Conservation (phyloP, 2,888 invertebrate species). For the Serrognathus titanus region DNA sequence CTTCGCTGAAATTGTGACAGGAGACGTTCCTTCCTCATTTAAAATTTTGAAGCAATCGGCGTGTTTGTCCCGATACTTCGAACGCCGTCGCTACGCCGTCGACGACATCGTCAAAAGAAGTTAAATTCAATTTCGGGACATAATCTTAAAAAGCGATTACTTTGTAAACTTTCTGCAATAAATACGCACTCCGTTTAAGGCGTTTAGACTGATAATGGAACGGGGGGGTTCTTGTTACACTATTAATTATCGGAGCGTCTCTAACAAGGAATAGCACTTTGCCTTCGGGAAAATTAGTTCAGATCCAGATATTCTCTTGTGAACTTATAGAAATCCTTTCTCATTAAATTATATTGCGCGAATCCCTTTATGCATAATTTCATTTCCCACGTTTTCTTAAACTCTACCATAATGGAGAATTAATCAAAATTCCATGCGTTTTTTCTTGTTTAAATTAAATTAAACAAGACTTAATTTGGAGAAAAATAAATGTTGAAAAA, state of each 20-base stretch:
- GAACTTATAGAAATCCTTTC: conserved; percentile 1
- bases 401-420: too few relatives aligned
- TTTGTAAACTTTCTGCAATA: conserved; percentile 5
- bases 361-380: neutral
- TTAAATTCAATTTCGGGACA: conserved; percentile 35
- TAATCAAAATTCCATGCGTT: too few relatives aligned
- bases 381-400: neutral
- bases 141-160: conserved; percentile 39
- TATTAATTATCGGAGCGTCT: conserved; percentile 15
- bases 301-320: conserved; percentile 8
- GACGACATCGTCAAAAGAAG: conserved; percentile 25
- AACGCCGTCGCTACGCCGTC: neutral
- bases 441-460: too few relatives aligned
- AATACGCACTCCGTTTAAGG: conserved; percentile 6
- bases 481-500: too few relatives aligned
- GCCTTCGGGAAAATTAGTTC: conserved; percentile 14
- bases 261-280: conserved; percentile 17
- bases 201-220: conserved; percentile 14
- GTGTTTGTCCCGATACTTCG: conserved; percentile 26
- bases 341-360: neutral
- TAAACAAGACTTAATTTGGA: too few relatives aligned
- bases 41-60: conserved; percentile 28
- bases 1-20: neutral
- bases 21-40: conserved; percentile 24
- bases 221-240: conserved; percentile 11